phyloP scores from a whole-genome alignment of 1,140 invertebrate species.

The Mamestra configurata region DNA sequence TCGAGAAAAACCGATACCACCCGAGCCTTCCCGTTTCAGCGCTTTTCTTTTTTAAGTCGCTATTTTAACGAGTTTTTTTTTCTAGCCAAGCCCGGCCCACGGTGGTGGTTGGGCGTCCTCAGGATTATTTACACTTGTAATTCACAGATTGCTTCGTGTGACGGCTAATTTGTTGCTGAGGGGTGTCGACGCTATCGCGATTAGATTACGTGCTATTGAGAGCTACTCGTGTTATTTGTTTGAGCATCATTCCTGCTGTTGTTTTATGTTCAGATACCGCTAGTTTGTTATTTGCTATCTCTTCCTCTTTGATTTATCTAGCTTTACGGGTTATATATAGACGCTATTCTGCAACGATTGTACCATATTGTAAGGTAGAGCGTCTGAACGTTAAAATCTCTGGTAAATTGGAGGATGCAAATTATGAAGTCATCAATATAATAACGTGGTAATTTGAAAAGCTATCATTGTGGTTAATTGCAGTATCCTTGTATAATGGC shows the following conservation, averaged over 20 bases:
- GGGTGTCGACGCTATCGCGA: conserved; percentile 77
- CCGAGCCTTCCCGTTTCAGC: conserved; percentile 86
- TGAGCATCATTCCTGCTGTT: conserved; percentile 39
- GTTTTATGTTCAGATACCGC: conserved; percentile 36
- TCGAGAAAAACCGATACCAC: conserved; percentile 85
- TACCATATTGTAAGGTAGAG: neutral
- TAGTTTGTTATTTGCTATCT: conserved; percentile 12
- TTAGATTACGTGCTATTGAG: conserved; percentile 72
- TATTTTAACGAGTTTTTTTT: conserved; percentile 87
- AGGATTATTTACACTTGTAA: conserved; percentile 88
- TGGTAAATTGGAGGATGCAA: conserved; percentile 17
- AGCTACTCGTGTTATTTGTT: conserved; percentile 58
- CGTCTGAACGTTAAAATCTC: neutral
- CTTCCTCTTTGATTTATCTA: neutral
- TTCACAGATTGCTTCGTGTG: conserved; percentile 79
- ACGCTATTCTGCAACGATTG: neutral
- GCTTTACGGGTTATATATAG: neutral
- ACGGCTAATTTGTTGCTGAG: conserved; percentile 79
- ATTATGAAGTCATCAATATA: conserved; percentile 44
- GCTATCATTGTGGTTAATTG: conserved; percentile 81
- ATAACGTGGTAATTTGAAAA: conserved; percentile 63
- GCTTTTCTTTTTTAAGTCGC: conserved; percentile 87
- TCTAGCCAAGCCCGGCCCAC: conserved; percentile 81
- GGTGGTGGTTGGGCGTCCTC: conserved; percentile 83
- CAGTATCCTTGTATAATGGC: conserved; percentile 74